Evolutionary conservation across 2,113 vertebrate genomes (phyloP), one percentile per base, ranked within the genome.

Genomic region (Lucifuga dentata): DNA sequence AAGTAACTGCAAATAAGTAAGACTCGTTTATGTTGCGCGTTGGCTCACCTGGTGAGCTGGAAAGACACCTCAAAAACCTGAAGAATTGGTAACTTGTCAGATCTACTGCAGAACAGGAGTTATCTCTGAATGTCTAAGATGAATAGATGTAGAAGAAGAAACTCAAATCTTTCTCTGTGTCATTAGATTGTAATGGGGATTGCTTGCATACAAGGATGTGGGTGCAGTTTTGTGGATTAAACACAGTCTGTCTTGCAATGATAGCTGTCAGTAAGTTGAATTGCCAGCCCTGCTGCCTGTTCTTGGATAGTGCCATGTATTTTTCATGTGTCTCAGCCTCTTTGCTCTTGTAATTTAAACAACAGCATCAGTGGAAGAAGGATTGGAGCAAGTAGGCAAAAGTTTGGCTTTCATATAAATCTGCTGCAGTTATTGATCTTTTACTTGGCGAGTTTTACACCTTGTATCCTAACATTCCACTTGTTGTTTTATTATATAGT

Each of bases 391-490:
- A 65, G 21, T 33, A 50, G 19, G 39, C 15, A 63, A 66, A 83
- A 41, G 46, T 74, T 60, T 67, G 45, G 26, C 56, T 65, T 60
- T 33, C 38, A 57, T 61, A 68, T 71, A 61, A 67, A 76, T 70
- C 60, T 58, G 32, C 36, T 40, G 15, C 9, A 46, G 33, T 56
- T 86, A 80, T 86, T 69, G 40, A 84, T 84, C 55, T 62, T 67
- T 44, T 20, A 64, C 63, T 65, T 2, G 15, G 46, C 5, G 9
- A 19, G 24, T 41, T 60, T 78, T 70, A 68, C 39, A 59, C 21
- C 55, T 71, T 44, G 73, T 56, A 73, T 45, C 38, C 61, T 38
- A 66, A 66, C 59, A 62, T 49, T 71, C 17, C 29, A 65, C 66
- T 68, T 32, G 57, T 65, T 79, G 41, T 76, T 81, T 76, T 53